A percentile compares a stretch with the other conserved stretches of the same genome.
These are phyloP conservation scores for Rhizoglyphus robini DNA, from an alignment of 1,140 invertebrate species.

Conservation along the genomic window DNA sequence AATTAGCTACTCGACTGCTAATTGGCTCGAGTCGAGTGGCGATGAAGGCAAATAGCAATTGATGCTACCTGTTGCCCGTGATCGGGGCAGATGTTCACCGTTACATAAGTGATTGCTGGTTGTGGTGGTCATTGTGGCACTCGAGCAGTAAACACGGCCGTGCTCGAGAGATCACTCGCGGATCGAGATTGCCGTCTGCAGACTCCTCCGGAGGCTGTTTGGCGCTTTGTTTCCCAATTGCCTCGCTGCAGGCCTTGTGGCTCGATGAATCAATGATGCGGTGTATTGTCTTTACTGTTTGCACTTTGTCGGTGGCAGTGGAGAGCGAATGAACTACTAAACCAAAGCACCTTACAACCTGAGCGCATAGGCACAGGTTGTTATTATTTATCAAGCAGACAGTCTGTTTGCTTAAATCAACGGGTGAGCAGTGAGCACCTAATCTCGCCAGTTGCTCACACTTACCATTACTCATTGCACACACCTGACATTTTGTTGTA, in stretches of 20 bases:
- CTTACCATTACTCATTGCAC: no score
- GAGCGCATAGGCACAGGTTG: background rate
- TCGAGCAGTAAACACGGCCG: no score
- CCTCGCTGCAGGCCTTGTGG: no score
- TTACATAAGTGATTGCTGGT: background rate
- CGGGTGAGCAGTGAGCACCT: background rate
- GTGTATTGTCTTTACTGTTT: background rate
- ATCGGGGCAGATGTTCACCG: constrained; percentile 1
- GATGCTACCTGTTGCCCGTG: constrained; percentile 11
- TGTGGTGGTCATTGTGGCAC: background rate
- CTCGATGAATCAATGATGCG: background rate
- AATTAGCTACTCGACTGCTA: constrained; percentile 2
- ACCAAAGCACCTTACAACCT: background rate
- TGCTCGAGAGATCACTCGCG: background rate
- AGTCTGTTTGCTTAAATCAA: background rate
- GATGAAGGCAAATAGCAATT: background rate
- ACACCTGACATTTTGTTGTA: no score
- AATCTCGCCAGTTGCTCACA: no score
- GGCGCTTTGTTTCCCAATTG: no score
- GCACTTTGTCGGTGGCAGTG: background rate
- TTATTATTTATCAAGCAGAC: background rate
- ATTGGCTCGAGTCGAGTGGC: background rate
- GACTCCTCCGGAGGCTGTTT: no score
- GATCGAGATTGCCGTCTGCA: no score
- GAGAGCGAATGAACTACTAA: background rate